A percentile compares a stretch with the other conserved stretches of the same genome.
These are phyloP conservation scores for Oceanodroma tethys DNA, from an alignment of 2,113 vertebrate genomes.

Conservation along the genomic window DNA sequence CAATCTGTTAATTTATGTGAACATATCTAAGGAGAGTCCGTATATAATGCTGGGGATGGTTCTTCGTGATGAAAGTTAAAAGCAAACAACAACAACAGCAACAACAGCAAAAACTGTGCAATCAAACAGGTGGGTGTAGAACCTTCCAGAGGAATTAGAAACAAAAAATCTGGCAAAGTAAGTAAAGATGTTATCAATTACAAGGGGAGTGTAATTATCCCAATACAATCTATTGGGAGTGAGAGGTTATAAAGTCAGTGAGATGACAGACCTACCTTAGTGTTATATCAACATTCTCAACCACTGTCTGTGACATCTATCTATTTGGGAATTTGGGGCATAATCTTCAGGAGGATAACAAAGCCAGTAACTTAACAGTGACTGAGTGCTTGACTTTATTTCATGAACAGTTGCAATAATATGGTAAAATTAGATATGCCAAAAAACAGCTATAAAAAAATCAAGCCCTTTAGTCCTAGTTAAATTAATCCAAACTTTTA, in stretches of 20 bases:
- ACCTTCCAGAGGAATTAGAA: neutral
- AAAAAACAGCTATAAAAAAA: neutral
- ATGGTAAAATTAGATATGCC: neutral
- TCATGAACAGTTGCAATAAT: neutral
- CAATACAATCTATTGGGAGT: neutral
- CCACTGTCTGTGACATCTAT: neutral
- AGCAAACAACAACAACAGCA: neutral
- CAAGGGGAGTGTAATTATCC: neutral
- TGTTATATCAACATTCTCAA: neutral
- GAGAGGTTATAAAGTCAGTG: neutral
- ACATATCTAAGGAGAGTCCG: neutral
- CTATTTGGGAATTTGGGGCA: neutral
- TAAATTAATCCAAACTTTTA: neutral
- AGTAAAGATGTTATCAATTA: neutral
- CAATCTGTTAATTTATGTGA: neutral
- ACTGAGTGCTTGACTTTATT: neutral
- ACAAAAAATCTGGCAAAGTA: neutral
- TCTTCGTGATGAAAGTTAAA: neutral
- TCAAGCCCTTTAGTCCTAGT: neutral
- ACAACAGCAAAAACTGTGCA: neutral
- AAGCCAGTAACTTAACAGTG: neutral
- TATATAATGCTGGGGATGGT: rapidly evolving
- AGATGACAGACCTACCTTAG: neutral
- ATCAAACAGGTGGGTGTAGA: neutral
- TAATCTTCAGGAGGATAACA: neutral